phyloP scores from a whole-genome alignment of 2,888 invertebrate species.

The Erebia palarica region DNA sequence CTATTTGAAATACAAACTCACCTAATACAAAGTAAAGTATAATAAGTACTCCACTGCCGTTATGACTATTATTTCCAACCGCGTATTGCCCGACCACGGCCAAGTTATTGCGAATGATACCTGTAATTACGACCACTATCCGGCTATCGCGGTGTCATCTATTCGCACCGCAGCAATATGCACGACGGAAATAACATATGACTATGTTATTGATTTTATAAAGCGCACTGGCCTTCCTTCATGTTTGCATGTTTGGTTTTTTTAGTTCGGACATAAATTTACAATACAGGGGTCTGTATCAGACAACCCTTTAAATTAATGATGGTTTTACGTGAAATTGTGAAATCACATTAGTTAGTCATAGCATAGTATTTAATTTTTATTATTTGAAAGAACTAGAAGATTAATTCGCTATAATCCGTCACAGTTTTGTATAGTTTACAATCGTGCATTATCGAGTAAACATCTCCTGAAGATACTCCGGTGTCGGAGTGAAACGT shows the following conservation, averaged over 20 bases:
- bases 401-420: not conserved
- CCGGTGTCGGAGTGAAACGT: too few relatives aligned
- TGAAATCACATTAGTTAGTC: constrained; percentile 8
- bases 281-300: constrained; percentile 10
- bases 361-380: not conserved
- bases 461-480: too few relatives aligned
- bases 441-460: too few relatives aligned
- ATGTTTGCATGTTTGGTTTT: constrained; percentile 36
- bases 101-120: constrained; percentile 77
- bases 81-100: constrained; percentile 33
- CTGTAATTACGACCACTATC: constrained; percentile 73
- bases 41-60: not conserved
- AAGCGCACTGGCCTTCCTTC: constrained; percentile 50
- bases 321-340: constrained; percentile 7
- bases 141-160: constrained; percentile 67
- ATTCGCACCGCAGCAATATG: constrained; percentile 53
- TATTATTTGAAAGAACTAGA: not conserved
- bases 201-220: constrained; percentile 72
- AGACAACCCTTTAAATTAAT: constrained; percentile 10
- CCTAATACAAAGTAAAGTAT: constrained; percentile 7
- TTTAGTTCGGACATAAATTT: constrained; percentile 24
- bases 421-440: not conserved
- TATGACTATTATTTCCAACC: constrained; percentile 18
- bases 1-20: constrained; percentile 8
- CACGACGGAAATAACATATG: constrained; percentile 67